These are phyloP conservation scores for Crematogaster levior DNA, from an alignment of 2,888 invertebrate genomes.

Conservation along the genomic window DNA sequence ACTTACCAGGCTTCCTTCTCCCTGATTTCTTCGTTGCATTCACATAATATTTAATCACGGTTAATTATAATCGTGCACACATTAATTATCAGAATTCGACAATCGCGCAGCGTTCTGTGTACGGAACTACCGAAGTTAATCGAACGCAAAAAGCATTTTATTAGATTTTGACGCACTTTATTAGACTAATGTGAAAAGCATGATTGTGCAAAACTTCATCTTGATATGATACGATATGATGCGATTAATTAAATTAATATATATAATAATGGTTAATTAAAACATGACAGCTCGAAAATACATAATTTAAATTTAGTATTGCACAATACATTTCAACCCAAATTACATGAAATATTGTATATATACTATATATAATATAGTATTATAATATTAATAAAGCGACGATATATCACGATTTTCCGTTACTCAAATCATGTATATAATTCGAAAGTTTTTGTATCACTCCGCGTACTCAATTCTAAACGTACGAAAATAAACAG, in stretches of 20 bases:
- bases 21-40: neutral
- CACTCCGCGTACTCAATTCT: too few species aligned
- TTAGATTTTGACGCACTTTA: neutral
- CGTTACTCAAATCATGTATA: neutral
- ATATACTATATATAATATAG: too few species aligned
- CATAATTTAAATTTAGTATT: slow-evolving; percentile 2
- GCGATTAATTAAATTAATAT: slow-evolving; percentile 22
- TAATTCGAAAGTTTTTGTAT: neutral
- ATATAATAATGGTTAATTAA: slow-evolving; percentile 3
- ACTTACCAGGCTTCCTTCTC: neutral
- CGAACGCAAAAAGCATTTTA: neutral
- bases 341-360: neutral
- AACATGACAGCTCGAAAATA: neutral
- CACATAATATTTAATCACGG: neutral
- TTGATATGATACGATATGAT: neutral
- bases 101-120: neutral
- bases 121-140: neutral
- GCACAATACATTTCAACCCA: neutral
- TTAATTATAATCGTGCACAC: neutral
- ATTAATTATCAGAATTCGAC: neutral
- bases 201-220: neutral
- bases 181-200: neutral
- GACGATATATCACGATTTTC: neutral
- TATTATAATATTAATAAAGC: slow-evolving; percentile 10
- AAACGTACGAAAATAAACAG: neutral